Conservation (phyloP, 2,113 vertebrate species). For the Ailurus styani region DNA sequence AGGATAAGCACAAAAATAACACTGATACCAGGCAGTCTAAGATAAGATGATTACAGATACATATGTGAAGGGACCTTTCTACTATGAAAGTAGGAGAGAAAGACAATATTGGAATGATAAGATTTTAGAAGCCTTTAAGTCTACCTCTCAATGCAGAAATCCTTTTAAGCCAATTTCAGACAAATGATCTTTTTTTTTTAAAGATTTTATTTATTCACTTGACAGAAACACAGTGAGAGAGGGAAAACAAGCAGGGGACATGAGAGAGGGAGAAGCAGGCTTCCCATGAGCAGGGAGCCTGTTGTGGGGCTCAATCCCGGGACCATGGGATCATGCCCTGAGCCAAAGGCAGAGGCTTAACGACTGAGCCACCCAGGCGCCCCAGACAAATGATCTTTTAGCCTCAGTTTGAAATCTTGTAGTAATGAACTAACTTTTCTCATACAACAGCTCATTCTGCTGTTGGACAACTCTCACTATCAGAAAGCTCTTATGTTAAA, state of each 20-base stretch:
- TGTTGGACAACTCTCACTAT: neutral
- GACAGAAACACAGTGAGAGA: too few species aligned
- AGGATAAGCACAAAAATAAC: neutral
- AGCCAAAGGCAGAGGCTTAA: too few species aligned
- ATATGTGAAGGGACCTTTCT: neutral
- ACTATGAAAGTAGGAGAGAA: neutral
- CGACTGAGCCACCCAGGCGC: too few species aligned
- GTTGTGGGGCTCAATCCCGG: too few species aligned
- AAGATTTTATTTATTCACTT: too few species aligned
- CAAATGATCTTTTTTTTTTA: slow-evolving; percentile 30
- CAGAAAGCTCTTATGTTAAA: slow-evolving; percentile 11
- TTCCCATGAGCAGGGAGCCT: too few species aligned
- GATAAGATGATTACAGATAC: neutral
- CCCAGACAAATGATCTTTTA: slow-evolving; percentile 26
- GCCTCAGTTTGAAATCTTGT: neutral
- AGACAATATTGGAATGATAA: neutral
- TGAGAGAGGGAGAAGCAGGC: too few species aligned
- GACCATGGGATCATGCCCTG: too few species aligned
- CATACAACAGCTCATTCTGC: neutral
- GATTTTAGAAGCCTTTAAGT: slow-evolving; percentile 37
- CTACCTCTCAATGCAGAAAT: slow-evolving; percentile 8
- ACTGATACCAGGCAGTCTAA: neutral
- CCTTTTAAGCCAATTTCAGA: slow-evolving; percentile 22
- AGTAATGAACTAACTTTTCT: neutral
- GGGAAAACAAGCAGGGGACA: too few species aligned